Base-by-base conservation (phyloP, 2,888 invertebrate genomes). In the Noctua janthe region DNA sequence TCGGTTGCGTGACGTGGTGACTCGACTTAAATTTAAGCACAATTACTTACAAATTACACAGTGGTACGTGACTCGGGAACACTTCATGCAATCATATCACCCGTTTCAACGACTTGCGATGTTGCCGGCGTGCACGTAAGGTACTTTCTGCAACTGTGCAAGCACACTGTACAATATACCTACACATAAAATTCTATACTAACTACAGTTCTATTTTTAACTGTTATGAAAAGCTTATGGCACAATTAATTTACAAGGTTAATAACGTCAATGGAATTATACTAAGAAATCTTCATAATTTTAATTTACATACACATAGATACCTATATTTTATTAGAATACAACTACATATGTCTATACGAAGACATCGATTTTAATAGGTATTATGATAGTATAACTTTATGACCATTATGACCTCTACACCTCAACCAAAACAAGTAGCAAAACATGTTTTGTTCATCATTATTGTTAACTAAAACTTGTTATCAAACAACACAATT, bases 11-110 rank as follows among this genome's bases (percentile, higher is more conserved):
- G 88, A 92, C 90, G 91, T 91, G 91, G 91, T 90, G 89, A 88
- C 88, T 88, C 88, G 80, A 80, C 89, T 89, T 84, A 85, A 87
- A 91, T 90, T 87, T 88, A 88, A 92, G 89, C 87, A 93, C 92
- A 93, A 94, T 93, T 92, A 93, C 92, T 88, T 89, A 89, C 92
- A 92, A 91, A 94, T 93, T 94, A 93, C 92, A 90, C 89, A 90
- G 90, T 82, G 83, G 87, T 92, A 94, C 95, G 94, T 95, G 94
- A 93, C 93, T 92, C 78, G 78, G 84, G 86, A 92, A 90, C 91
- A 87, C 90, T 91, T 93, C 90, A 90, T 91, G 90, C 92, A 91
- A 92, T 94, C 93, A 92, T 93, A 92, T 92, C 92, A 93, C 90
- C 89, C 88, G 88, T 81, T 81, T 76, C 86, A 88, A 89, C 87